phyloP scores from a whole-genome alignment of 2,888 invertebrate genomes.

The Craniophora ligustri region DNA sequence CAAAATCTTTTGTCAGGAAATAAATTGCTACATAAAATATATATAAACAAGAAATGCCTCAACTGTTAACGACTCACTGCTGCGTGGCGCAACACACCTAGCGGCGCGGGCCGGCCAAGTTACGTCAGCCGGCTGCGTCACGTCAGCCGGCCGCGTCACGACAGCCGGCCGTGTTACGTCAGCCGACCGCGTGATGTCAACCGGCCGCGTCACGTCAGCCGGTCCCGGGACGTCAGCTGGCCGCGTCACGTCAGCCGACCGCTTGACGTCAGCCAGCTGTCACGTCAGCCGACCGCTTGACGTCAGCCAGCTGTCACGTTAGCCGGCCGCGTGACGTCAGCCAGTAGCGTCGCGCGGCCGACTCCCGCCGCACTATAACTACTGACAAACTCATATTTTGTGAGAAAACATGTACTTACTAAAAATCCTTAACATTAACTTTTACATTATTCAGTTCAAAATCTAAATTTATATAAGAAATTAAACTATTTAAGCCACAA shows the following conservation, averaged over 20 bases:
- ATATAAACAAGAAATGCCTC: slow-evolving; percentile 82
- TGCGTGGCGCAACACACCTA: too few species aligned
- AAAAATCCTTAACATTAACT: slow-evolving; percentile 63
- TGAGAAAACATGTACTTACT: slow-evolving; percentile 66
- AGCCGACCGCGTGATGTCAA: slow-evolving; percentile 6
- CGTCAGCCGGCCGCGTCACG: slow-evolving; percentile 4
- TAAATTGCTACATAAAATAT: slow-evolving; percentile 86
- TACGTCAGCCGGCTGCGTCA: slow-evolving; percentile 14
- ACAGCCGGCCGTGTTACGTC: too few species aligned
- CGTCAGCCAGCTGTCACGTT: background rate
- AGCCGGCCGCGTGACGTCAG: slow-evolving; percentile 8
- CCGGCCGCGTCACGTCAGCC: background rate
- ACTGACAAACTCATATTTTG: slow-evolving; percentile 57
- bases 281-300: background rate
- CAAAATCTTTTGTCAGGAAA: slow-evolving; percentile 85
- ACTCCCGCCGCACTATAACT: slow-evolving; percentile 14
- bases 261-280: slow-evolving; percentile 1
- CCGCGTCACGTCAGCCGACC: background rate
- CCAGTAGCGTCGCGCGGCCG: background rate
- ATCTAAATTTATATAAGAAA: slow-evolving; percentile 62
- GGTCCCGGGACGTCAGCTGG: slow-evolving; percentile 1
- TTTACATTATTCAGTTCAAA: slow-evolving; percentile 70
- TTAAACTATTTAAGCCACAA: slow-evolving; percentile 62
- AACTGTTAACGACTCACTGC: slow-evolving; percentile 60
- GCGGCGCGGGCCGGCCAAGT: slow-evolving; percentile 20